phyloP scores from a whole-genome alignment of 1,140 invertebrate species.

The Papilio machaon region DNA sequence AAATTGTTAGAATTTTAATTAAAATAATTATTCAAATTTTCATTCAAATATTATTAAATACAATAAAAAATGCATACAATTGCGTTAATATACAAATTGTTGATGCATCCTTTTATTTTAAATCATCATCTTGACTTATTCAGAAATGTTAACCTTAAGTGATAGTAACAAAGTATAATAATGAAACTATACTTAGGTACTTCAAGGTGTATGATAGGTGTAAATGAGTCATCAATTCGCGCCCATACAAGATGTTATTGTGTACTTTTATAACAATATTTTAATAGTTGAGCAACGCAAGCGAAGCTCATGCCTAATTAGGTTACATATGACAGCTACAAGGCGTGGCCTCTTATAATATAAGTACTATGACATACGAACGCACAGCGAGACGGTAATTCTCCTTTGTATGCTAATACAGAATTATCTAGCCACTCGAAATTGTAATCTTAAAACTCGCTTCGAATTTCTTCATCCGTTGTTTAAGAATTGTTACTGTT shows the following conservation, averaged over 20 bases:
- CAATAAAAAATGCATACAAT: no score
- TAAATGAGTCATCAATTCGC: constrained; percentile 28
- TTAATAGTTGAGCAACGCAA: constrained; percentile 35
- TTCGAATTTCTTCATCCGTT: constrained; percentile 78
- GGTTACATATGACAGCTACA: constrained; percentile 78
- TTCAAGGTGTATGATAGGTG: neutral
- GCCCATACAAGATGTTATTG: constrained; percentile 23
- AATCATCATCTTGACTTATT: no score
- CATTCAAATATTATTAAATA: no score
- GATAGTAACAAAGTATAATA: neutral
- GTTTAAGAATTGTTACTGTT: constrained; percentile 50
- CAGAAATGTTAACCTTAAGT: neutral
- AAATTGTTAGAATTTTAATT: no score
- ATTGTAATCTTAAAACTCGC: constrained; percentile 79
- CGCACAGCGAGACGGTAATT: constrained; percentile 74
- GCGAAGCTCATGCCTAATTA: constrained; percentile 69
- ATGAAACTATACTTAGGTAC: neutral
- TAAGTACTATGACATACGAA: constrained; percentile 71
- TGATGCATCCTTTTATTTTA: no score
- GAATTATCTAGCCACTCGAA: constrained; percentile 78
- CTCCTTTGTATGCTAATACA: constrained; percentile 80
- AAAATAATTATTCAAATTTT: no score
- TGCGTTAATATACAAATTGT: no score
- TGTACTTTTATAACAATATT: constrained; percentile 34
- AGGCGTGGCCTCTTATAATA: constrained; percentile 73